A percentile compares a stretch with the other conserved stretches of the same genome.
Conservation (phyloP, 2,888 invertebrate species). For the Sycophila texana region DNA sequence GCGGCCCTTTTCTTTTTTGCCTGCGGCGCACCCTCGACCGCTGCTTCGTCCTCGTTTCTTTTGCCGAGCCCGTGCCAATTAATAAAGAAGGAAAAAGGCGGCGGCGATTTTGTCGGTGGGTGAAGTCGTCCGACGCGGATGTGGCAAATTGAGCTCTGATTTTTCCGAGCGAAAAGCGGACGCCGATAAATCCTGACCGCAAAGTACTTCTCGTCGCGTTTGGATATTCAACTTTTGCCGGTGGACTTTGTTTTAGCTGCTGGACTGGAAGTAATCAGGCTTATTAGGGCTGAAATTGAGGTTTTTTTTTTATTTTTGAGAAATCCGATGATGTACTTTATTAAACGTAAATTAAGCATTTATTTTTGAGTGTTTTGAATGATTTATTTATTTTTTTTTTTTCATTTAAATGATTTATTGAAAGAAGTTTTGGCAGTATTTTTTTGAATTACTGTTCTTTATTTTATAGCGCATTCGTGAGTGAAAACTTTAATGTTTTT, state of each 20-base stretch:
- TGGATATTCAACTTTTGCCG: neutral
- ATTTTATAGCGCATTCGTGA: too few relatives aligned
- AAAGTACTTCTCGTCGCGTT: neutral
- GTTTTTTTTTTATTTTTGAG: neutral
- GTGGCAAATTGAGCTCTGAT: constrained; percentile 19
- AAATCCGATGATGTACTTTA: too few relatives aligned
- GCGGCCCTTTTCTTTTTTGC: neutral
- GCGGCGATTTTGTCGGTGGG: neutral
- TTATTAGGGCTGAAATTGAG: neutral
- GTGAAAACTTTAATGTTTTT: neutral
- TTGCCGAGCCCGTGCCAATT: neutral
- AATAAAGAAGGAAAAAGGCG: neutral
- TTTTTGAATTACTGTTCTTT: too few relatives aligned
- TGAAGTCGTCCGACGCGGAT: neutral
- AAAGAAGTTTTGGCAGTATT: too few relatives aligned
- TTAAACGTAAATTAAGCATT: neutral
- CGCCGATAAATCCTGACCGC: neutral
- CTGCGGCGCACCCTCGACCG: neutral
- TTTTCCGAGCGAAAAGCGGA: constrained; percentile 13
- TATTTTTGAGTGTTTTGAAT: neutral
- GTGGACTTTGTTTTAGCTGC: neutral
- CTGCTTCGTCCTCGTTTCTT: too few relatives aligned
- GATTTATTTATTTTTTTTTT: too few relatives aligned
- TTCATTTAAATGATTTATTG: too few relatives aligned
- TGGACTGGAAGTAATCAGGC: neutral